phyloP scores from a whole-genome alignment of 2,113 vertebrate genomes.

The Lynx canadensis region DNA sequence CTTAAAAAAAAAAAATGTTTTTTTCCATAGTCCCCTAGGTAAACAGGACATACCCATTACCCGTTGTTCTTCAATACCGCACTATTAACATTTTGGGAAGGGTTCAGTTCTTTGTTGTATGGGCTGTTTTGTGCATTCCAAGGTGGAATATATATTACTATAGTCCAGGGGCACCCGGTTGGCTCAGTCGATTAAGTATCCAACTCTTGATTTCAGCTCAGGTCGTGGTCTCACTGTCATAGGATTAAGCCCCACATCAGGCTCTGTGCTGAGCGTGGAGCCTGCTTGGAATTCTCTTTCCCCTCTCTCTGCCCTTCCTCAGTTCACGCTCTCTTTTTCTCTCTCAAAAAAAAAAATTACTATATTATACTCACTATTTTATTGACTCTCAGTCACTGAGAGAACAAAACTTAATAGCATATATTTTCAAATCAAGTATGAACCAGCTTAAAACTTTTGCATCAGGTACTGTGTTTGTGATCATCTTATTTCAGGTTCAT shows the following conservation, averaged over 20 bases:
- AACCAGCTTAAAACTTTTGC: background rate
- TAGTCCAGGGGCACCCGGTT: background rate
- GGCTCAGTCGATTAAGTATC: too few species aligned
- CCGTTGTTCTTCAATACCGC: background rate
- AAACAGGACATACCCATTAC: background rate
- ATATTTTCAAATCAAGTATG: background rate
- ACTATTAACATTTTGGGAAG: background rate
- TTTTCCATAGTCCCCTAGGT: background rate
- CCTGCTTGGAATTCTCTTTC: too few species aligned
- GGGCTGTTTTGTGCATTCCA: background rate
- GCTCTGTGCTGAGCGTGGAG: too few species aligned
- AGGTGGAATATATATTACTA: background rate
- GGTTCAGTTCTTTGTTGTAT: conserved; percentile 6
- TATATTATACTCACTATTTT: background rate
- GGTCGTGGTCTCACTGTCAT: too few species aligned
- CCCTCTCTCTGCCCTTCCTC: too few species aligned
- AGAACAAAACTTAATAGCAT: background rate
- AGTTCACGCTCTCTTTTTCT: too few species aligned
- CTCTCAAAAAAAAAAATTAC: too few species aligned
- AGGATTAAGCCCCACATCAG: too few species aligned
- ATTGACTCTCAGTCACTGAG: background rate
- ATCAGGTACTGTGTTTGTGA: background rate
- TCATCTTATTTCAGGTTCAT: background rate
- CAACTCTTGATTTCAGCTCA: too few species aligned
- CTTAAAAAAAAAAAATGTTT: background rate